phyloP scores from a whole-genome alignment of 2,797 vertebrate genomes.

The Bradypodion pumilum region DNA sequence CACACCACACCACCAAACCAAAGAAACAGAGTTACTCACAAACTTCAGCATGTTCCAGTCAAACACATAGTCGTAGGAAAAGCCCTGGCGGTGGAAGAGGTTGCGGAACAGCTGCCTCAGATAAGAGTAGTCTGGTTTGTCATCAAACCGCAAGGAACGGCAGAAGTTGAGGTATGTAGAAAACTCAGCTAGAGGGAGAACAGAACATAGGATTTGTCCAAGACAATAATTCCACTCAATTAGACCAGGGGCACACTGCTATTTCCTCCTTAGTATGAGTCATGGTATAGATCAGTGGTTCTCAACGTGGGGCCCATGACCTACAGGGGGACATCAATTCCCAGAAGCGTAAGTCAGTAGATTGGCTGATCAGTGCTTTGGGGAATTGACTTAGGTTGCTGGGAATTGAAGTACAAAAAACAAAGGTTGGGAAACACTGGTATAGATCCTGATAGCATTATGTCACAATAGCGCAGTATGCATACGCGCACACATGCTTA shows the following conservation, averaged over 20 bases:
- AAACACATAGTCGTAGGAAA: conserved; percentile 96
- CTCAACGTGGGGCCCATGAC: no score
- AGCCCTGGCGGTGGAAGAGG: conserved; percentile 96
- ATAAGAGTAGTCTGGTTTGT: conserved; percentile 97
- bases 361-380: no score
- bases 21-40: conserved; percentile 75
- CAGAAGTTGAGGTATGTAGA: conserved; percentile 98
- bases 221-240: not conserved
- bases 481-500: not conserved
- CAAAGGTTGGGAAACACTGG: no score
- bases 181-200: conserved; percentile 84
- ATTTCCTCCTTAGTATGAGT: not conserved
- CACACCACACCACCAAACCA: not conserved
- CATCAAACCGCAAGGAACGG: conserved; percentile 94
- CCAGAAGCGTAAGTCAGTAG: no score
- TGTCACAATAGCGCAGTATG: not conserved
- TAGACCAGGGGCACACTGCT: fast-evolving
- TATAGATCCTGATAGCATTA: not conserved
- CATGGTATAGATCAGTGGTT: not conserved
- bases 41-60: conserved; percentile 99
- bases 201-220: conserved; percentile 7
- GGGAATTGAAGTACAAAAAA: no score
- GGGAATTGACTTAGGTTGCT: no score
- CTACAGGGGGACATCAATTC: no score
- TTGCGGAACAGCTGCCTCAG: conserved; percentile 96